Conservation (phyloP, 2,888 invertebrate species). For the Disparrhopalites patrizii region DNA sequence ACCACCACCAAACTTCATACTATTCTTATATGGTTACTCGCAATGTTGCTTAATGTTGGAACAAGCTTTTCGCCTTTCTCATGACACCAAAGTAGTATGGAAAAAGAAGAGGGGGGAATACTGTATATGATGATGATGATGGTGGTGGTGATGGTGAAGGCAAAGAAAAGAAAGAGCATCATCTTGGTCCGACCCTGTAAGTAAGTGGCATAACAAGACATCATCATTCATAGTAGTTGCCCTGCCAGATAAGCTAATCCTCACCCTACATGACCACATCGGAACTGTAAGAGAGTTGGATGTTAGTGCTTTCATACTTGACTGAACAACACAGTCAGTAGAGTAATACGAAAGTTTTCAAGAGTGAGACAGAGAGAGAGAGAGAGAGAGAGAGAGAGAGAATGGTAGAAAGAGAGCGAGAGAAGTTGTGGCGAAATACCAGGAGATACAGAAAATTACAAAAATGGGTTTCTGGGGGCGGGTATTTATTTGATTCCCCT, state of each 20-base stretch:
- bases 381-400: not conserved
- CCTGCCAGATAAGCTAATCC: slow-evolving; percentile 23
- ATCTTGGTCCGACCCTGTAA: too few species aligned
- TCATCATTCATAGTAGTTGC: slow-evolving; percentile 22
- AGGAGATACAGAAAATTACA: slow-evolving; percentile 27
- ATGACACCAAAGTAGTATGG: not conserved
- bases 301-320: too few species aligned
- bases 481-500: slow-evolving; percentile 28
- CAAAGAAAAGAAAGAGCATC: too few species aligned
- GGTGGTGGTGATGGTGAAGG: too few species aligned
- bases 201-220: slow-evolving; percentile 8
- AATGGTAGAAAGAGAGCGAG: slow-evolving; percentile 1
- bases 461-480: slow-evolving; percentile 28
- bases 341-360: not conserved
- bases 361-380: not conserved
- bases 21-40: not conserved
- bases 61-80: slow-evolving; percentile 14
- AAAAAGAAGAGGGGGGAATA: too few species aligned
- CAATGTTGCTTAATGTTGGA: slow-evolving; percentile 17
- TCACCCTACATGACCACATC: slow-evolving; percentile 25
- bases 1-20: too few species aligned
- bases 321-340: too few species aligned
- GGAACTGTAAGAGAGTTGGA: slow-evolving; percentile 19
- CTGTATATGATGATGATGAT: too few species aligned
- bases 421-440: slow-evolving; percentile 23